A percentile compares a stretch with the other conserved stretches of the same genome.
Evolutionary conservation across 2,797 vertebrate genomes (phyloP).

Genomic region (Allobates femoralis): DNA sequence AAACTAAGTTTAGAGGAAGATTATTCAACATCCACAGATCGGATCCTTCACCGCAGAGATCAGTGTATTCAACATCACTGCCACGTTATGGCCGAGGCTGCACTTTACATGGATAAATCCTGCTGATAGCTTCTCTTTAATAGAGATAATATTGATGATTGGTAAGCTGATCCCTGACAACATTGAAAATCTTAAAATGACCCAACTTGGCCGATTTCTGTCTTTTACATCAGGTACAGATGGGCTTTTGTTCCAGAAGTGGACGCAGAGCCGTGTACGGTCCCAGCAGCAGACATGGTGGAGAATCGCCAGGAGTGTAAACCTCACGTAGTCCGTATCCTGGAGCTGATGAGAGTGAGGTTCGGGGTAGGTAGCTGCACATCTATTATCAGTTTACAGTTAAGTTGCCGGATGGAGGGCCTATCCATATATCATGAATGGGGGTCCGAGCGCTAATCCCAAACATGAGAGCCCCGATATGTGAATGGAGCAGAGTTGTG

Average conservation of each 20-base stretch:
- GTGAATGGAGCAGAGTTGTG: no score
- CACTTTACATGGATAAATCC: no score
- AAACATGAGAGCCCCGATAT: no score
- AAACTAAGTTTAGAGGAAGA: no score
- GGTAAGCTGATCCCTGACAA: background rate
- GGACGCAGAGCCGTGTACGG: constrained; percentile 79
- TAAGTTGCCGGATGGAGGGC: background rate
- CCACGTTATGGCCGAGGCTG: no score
- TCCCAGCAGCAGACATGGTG: constrained; percentile 79
- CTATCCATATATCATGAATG: no score
- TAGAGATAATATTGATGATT: no score
- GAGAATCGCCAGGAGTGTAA: constrained; percentile 87
- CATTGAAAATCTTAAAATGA: background rate
- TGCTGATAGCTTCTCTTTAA: no score
- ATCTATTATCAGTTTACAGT: background rate
- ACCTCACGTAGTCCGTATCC: constrained; percentile 85
- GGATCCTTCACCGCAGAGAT: no score
- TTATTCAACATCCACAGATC: no score
- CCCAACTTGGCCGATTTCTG: background rate
- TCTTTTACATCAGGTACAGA: constrained; percentile 82
- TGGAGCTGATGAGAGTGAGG: constrained; percentile 84
- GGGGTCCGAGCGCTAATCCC: no score
- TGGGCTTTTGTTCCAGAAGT: constrained; percentile 98
- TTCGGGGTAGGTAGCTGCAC: constrained; percentile 79
- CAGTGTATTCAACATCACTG: no score